Percentiles rank a stretch among this genome's conserved stretches.
Conservation (phyloP, 2,888 invertebrate genomes). For the Phaedon cochleariae region DNA sequence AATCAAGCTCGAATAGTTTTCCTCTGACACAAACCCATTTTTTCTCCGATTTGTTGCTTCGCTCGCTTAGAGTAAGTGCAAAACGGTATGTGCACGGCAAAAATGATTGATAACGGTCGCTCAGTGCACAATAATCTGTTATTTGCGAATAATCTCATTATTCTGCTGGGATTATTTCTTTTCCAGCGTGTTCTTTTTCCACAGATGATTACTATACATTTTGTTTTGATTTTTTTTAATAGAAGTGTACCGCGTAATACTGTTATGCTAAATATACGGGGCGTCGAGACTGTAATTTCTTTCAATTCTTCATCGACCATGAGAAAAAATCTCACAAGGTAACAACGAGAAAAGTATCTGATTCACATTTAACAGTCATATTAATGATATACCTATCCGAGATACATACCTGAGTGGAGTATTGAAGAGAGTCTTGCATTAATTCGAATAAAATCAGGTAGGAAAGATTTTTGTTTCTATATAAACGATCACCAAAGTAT, state of each 20-base stretch:
- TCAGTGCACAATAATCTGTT: not conserved
- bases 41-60: too few species aligned
- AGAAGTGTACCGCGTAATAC: not conserved
- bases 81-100: not conserved
- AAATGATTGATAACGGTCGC: not conserved
- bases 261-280: not conserved
- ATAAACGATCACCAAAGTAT: too few species aligned
- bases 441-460: too few species aligned
- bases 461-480: too few species aligned
- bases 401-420: too few species aligned
- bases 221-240: not conserved
- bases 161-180: not conserved
- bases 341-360: not conserved
- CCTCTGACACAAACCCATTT: too few species aligned
- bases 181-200: not conserved
- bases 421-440: too few species aligned
- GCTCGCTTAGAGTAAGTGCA: too few species aligned
- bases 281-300: not conserved
- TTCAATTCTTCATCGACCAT: not conserved
- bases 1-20: too few species aligned
- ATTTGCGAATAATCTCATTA: not conserved
- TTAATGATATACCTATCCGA: too few species aligned
- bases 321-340: not conserved
- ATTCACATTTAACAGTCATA: not conserved
- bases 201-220: constrained; percentile 2